Base-by-base conservation (phyloP, 2,888 invertebrate species). In the Chydorus sphaericus region DNA sequence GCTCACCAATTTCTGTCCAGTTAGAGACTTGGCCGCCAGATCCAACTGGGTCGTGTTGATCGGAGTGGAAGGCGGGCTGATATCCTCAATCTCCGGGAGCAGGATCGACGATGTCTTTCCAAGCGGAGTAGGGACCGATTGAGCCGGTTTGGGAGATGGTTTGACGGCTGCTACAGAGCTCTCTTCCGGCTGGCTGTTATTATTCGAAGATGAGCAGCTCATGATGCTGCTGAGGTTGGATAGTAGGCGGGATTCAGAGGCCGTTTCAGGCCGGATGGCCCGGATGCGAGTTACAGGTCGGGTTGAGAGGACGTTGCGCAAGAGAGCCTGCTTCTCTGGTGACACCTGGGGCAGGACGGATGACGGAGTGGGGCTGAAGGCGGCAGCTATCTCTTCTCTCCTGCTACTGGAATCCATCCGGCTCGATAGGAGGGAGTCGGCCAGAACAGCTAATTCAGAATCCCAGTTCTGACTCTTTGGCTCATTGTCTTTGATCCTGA, bases 1-100 rank as follows among this genome's bases (percentile, higher is more conserved):
- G 23, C 52, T 52, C n/a, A 52, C 23, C 36, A 52, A 23, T 23
- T 16, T 20, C 23, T 36, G 10, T 16, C 8, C 36, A 10, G 36
- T 37, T 8, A 52, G 16, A 31, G 16, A 6, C 36, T 36, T 52
- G 7, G 52, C 52, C 10, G 30, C 33, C 26, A 18, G 33, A 8
- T 52, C 52, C 44, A 44, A 44, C n/a, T n/a, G n/a, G n/a, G n/a
- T n/a, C n/a, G n/a, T n/a, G 31, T 38, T 55, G n/a, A 55, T 54
- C 48, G 61, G 60, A n/a, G 60, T 60, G 11, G 59, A 59, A 11
- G 61, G 61, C 16, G 61, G 61, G n/a, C 59, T 60, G 10, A 61
- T 56, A 52, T 61, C 60, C 44, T 61, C 61, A 39, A 60, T 55
- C 36, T 58, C 52, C n/a, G n/a, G n/a, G n/a, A n/a, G n/a, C n/a